Percentiles rank a stretch among this genome's conserved stretches.
Evolutionary conservation across 2,113 vertebrate species (phyloP).

Genomic region (Atherinomorus stipes): DNA sequence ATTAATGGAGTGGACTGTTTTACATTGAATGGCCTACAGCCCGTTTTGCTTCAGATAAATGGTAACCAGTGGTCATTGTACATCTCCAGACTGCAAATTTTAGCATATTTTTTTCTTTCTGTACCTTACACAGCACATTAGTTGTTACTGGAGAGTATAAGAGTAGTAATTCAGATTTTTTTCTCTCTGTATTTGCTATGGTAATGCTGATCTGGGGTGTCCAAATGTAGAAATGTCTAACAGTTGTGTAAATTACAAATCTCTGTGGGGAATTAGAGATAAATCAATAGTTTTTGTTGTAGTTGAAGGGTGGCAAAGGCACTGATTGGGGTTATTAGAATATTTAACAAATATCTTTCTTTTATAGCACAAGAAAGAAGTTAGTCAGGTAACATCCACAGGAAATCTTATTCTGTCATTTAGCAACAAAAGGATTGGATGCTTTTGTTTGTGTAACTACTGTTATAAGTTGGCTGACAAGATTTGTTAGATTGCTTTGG

Average conservation of each 20-base stretch:
- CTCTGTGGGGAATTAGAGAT: not conserved
- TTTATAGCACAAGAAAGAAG: too few relatives aligned
- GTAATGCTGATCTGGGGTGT: conserved; percentile 44
- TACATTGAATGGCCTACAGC: conserved; percentile 62
- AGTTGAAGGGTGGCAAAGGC: not conserved
- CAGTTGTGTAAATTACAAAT: conserved; percentile 1
- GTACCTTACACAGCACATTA: conserved; percentile 49
- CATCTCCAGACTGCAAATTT: conserved; percentile 33
- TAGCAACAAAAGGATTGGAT: not conserved
- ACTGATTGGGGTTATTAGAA: not conserved
- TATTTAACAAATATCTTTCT: too few relatives aligned
- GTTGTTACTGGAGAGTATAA: not conserved
- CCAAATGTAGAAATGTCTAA: conserved; percentile 21
- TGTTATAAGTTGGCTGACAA: not conserved
- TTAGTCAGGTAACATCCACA: not conserved
- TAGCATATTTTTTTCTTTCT: conserved; percentile 27
- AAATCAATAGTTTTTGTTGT: not conserved
- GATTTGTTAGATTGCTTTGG: not conserved
- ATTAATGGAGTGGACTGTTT: conserved; percentile 73
- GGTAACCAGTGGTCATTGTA: conserved; percentile 59
- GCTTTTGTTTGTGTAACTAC: not conserved
- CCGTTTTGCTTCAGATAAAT: conserved; percentile 57
- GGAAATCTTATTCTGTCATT: not conserved
- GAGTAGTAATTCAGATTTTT: conserved; percentile 28
- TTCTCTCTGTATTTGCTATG: conserved; percentile 7